Evolutionary conservation across 2,113 vertebrate species (phyloP), one percentile per base, ranked within the genome.

Genomic region (Lagopus leucura): DNA sequence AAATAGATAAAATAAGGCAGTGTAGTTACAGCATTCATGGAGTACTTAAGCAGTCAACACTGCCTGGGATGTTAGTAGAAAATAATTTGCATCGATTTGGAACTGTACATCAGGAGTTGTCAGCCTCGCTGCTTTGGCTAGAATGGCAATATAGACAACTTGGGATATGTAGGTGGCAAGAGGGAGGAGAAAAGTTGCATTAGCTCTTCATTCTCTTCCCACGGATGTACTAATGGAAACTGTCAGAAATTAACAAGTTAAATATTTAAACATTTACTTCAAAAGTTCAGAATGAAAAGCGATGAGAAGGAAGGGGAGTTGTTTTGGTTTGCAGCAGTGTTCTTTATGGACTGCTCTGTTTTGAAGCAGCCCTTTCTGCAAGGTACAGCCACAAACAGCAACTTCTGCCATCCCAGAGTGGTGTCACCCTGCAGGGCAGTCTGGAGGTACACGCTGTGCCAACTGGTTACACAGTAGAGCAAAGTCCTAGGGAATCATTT

Each of bases 201-300:
- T 45, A 24, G 22, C 36, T 90, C 74, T 45, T 82, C 30, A 67
- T 65, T 89, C 58, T 92, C 58, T 76, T 87, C 55, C 71, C 32
- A 54, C 25, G 11, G 55, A 87, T 65, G 21, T 54, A 22, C 54
- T 73, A 22, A 69, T 79, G 75, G 55, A 82, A 91, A 74, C 32
- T 32, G 61, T 54, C 30, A 71, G 42, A 73, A 66, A 55, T 28
- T 28, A 87, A 54, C 17, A 69, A 52, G 24, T 82, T 57, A 78
- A 78, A 72, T 19, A 40, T 57, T 81, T 69, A 66, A 60, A n/a
- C 48, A 13, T 75, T 84, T 65, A 47, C 57, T 87, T 86, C 34
- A 74, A 55, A 73, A 36, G 50, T 19, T 73, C 10, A 32, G 54
- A 69, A 75, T 28, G 34, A 34, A 63, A 57, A 48, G 27, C 7